Base-by-base conservation (phyloP, 2,888 invertebrate species). In the Sturmia bella region DNA sequence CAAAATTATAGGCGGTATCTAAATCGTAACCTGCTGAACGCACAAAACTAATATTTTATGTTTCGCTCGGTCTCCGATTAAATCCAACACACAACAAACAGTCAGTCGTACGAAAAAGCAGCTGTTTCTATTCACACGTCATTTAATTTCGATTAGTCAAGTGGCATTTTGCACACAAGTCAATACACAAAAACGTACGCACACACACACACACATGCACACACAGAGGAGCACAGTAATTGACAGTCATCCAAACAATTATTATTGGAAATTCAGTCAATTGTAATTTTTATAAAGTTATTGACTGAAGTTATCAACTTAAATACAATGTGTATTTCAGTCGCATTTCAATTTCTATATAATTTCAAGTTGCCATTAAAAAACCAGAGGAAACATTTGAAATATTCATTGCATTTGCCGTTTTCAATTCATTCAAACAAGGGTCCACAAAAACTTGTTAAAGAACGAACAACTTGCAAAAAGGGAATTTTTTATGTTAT, bases 71-170 rank as follows among this genome's bases (percentile, higher is more conserved):
- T 66, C 7, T 37, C 17, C 48, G 39, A 66, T 73, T 27, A 63
- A 73, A 43, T 17, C 52, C 41, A 54, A 69, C 37, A n/a, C 17
- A 32, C 32, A 7, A 6, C 50, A 21, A 41, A 54, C n/a, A 52
- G 45, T 21, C 21, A 19, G 12, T 43, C 48, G 39, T 39, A 39
- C 74, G n/a, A 76, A 59, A 17, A 39, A 79, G 64, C 89, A 89
- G 89, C 89, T 89, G 89, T 85, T 86, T 85, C 85, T 85, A 87
- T 89, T 90, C 89, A 89, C 89, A 90, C 89, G 88, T 90, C 89
- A 90, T 90, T 90, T 90, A 89, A 89, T 89, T 89, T 89, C 89
- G 89, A 90, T 90, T 90, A 90, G 89, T 87, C 74, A 85, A 86
- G 74, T 78, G 69, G 82, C 52, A 74, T 50, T 80, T 77, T 48